Conservation (phyloP, 2,113 vertebrate genomes). For the Halichoeres trimaculatus region DNA sequence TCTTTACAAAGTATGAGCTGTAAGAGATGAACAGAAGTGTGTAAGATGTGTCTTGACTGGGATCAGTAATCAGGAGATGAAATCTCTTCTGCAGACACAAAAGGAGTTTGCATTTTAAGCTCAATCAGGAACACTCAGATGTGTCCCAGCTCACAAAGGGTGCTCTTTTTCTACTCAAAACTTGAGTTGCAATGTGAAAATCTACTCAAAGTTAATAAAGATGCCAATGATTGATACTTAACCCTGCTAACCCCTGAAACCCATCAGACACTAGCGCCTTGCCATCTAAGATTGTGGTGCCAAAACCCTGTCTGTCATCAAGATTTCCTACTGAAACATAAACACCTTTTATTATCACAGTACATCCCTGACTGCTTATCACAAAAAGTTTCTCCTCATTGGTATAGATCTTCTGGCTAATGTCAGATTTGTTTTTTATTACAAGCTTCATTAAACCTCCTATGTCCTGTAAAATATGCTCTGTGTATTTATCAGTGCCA, state of each 20-base stretch:
- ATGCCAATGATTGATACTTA: neutral
- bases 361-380: neutral
- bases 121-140: neutral
- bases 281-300: conserved; percentile 23
- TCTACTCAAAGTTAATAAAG: neutral
- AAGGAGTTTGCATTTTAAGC: too few relatives aligned
- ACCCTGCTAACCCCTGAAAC: neutral
- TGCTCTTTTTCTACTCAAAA: neutral
- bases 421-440: conserved; percentile 8
- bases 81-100: too few relatives aligned
- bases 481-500: conserved; percentile 44
- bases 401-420: conserved; percentile 17
- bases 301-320: conserved; percentile 8
- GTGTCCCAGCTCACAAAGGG: neutral
- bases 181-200: neutral
- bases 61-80: neutral
- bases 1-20: neutral
- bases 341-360: neutral
- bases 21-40: too few relatives aligned
- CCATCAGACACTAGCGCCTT: neutral
- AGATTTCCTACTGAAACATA: neutral
- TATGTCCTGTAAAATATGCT: conserved; percentile 21
- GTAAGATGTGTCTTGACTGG: too few relatives aligned
- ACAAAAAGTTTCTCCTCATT: neutral
- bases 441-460: conserved; percentile 10